Base-by-base conservation (phyloP, 2,888 invertebrate species). In the Sinodicranocentrus sp. region DNA sequence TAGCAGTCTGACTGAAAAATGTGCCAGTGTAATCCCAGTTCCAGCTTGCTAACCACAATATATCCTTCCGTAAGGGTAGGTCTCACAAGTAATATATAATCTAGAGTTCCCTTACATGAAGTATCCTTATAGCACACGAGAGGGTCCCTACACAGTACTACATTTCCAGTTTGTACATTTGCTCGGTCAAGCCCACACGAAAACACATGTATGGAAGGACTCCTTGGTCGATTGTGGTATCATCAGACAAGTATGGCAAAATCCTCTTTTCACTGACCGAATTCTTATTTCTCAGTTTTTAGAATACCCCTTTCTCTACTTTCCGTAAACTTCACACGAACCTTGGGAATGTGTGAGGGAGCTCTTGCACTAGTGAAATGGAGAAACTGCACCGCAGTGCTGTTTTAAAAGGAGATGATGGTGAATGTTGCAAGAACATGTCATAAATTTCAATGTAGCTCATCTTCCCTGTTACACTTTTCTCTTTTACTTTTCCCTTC, bases 361-460 rank as follows among this genome's bases (percentile, higher is more conserved):
- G 39, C 5, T 39, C 39, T 8, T 39, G 39, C 13, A 8, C 39
- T 8, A 13, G 39, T 5, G 6, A 39, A 39, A 39, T 39, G 39
- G n/a, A n/a, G 57, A 57, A 19, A 21, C 57, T 23, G 23, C 57
- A 57, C 48, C 48, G 15, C 2, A 23, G n/a, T 72, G 17, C 59
- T 59, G 15, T 43, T 72, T 71, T 57, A 43, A 72, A 59, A 72
- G 72, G 26, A 33, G 43, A 72, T 59, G 28, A 70, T 70, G 43
- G 21, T 39, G 57, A 59, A 43, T 59, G 59, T 43, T 63, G 63
- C 28, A 25, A 17, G 48, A 57, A 33, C 43, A 25, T 54, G 65
- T 65, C 75, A 76, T 76, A 76, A 76, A 76, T 76, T 65, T 76
- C 75, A 76, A 76, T 76, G 75, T 65, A n/a, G n/a, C n/a, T n/a